phyloP scores from a whole-genome alignment of 2,888 invertebrate genomes.

The Lydus trimaculatus region DNA sequence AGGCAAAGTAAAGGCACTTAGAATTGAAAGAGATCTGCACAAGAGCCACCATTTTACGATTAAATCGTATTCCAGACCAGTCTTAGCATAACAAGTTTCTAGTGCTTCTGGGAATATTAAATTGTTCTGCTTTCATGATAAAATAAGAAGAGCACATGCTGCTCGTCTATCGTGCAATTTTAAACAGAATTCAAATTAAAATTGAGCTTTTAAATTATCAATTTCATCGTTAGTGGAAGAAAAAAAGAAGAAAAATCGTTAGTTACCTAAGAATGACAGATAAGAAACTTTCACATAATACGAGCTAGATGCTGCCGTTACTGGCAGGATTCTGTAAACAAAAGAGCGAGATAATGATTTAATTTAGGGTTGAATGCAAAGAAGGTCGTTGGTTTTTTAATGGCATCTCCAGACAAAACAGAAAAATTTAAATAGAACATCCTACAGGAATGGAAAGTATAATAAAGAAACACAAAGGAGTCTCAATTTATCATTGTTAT shows the following conservation, averaged over 20 bases:
- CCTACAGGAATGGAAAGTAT: neutral
- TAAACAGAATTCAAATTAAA: neutral
- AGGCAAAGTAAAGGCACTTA: conserved; percentile 53
- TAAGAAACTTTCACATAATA: too few relatives aligned
- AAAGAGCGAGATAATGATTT: conserved; percentile 26
- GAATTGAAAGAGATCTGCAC: conserved; percentile 46
- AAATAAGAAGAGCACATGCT: conserved; percentile 26
- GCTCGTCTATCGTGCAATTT: conserved; percentile 26
- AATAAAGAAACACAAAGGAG: neutral
- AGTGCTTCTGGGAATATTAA: conserved; percentile 55
- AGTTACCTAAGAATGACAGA: too few relatives aligned
- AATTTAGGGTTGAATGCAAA: conserved; percentile 28
- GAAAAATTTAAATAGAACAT: conserved; percentile 26
- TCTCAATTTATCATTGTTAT: neutral
- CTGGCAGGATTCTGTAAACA: neutral
- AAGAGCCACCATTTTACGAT: conserved; percentile 55
- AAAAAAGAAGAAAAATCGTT: neutral
- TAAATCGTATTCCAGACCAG: conserved; percentile 54
- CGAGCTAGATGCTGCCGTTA: conserved; percentile 6
- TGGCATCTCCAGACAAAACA: conserved; percentile 21
- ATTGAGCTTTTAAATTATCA: neutral
- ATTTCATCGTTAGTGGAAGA: neutral
- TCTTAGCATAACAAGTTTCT: conserved; percentile 53
- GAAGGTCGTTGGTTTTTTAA: conserved; percentile 24
- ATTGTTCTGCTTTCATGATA: conserved; percentile 50